A percentile compares a stretch with the other conserved stretches of the same genome.
Evolutionary conservation across 2,113 vertebrate species (phyloP).

Genomic region (Rhinichthys klamathensis): DNA sequence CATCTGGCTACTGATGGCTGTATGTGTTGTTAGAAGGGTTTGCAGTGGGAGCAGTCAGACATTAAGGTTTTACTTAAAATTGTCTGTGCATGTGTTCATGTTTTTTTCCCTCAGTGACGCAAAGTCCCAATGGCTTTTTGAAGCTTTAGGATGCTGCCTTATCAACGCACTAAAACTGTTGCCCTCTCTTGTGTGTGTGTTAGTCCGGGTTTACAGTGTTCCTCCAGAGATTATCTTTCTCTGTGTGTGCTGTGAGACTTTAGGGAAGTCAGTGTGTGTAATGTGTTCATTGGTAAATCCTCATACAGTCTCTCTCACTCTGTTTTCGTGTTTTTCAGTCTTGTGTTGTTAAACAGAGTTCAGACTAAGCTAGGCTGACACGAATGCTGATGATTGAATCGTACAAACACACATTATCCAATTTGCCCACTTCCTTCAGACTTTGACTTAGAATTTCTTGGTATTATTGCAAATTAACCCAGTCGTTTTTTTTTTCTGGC

Average conservation of each 20-base stretch:
- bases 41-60: neutral
- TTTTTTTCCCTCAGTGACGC: neutral
- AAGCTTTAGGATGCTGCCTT: neutral
- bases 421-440: neutral
- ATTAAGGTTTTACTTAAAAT: conserved; percentile 1
- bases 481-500: neutral
- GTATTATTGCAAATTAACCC: neutral
- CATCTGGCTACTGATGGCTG: conserved; percentile 24
- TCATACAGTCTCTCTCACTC: conserved; percentile 57
- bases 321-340: conserved; percentile 37
- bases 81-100: neutral
- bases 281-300: conserved; percentile 67
- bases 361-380: conserved; percentile 68
- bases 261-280: conserved; percentile 50
- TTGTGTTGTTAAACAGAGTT: conserved; percentile 72
- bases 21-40: conserved; percentile 17
- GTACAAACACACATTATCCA: conserved; percentile 21
- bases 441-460: neutral
- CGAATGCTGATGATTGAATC: conserved; percentile 62
- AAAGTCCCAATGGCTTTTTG: neutral
- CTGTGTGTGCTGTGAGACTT: conserved; percentile 52
- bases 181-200: neutral
- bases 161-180: neutral
- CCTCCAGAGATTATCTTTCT: conserved; percentile 42
- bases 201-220: conserved; percentile 31